Conservation (phyloP, 1,140 invertebrate genomes). For the Leptinotarsa undecemlineata region DNA sequence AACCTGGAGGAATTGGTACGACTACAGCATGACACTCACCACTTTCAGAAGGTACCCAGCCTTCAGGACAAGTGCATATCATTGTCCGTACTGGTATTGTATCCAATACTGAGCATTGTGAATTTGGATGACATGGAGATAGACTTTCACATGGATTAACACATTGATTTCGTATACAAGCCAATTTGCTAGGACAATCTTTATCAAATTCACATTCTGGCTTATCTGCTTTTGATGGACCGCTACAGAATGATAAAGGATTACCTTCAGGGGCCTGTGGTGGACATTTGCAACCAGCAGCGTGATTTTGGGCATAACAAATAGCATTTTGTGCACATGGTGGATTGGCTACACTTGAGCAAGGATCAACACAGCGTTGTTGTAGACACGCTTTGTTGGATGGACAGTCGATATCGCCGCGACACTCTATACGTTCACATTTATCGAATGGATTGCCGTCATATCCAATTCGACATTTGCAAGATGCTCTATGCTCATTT, state of each 20-base stretch:
- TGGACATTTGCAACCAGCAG: slow-evolving; percentile 75
- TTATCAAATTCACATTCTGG: slow-evolving; percentile 77
- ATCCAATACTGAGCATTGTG: slow-evolving; percentile 77
- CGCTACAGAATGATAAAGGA: slow-evolving; percentile 75
- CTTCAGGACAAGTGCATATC: slow-evolving; percentile 82
- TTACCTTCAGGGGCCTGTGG: slow-evolving; percentile 74
- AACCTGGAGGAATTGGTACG: slow-evolving; percentile 71
- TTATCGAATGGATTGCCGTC: slow-evolving; percentile 75
- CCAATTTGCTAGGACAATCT: slow-evolving; percentile 78
- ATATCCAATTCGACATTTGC: slow-evolving; percentile 72
- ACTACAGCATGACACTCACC: slow-evolving; percentile 76
- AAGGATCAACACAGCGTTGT: slow-evolving; percentile 76
- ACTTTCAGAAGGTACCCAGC: slow-evolving; percentile 75
- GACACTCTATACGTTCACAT: slow-evolving; percentile 81
- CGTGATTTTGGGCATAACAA: slow-evolving; percentile 78
- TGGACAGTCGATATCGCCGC: slow-evolving; percentile 74
- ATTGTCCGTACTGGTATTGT: slow-evolving; percentile 81
- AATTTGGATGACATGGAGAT: slow-evolving; percentile 70
- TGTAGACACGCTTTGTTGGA: slow-evolving; percentile 70
- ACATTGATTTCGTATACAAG: slow-evolving; percentile 79
- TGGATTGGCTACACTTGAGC: slow-evolving; percentile 62
- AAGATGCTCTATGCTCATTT: slow-evolving; percentile 73
- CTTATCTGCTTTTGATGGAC: slow-evolving; percentile 57
- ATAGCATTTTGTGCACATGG: slow-evolving; percentile 80
- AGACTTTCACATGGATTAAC: slow-evolving; percentile 77